These are phyloP conservation scores for Platichthys flesus DNA, from an alignment of 2,113 vertebrate species.

Conservation along the genomic window DNA sequence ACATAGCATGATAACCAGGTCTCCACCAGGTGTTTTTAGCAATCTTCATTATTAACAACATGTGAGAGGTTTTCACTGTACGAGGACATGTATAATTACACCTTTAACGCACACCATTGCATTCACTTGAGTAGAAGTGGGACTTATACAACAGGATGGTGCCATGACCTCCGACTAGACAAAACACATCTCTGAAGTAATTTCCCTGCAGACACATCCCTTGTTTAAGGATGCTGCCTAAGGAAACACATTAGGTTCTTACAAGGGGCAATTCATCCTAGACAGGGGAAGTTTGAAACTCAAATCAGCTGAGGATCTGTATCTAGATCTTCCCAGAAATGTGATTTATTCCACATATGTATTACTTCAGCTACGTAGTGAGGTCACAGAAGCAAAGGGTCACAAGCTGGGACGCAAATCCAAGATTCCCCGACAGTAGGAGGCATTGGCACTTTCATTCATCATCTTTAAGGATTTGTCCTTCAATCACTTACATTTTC, in stretches of 20 bases:
- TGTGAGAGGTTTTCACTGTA: constrained; percentile 13
- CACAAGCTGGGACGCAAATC: not conserved
- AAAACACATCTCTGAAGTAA: not conserved
- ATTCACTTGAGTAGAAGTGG: not conserved
- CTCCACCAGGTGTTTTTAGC: not conserved
- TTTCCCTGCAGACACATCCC: not conserved
- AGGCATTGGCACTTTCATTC: not conserved
- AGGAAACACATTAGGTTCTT: not conserved
- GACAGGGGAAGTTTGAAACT: not conserved
- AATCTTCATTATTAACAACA: not conserved
- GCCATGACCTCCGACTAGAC: not conserved
- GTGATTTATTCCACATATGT: not conserved
- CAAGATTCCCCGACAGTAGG: not conserved
- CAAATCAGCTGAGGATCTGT: not conserved
- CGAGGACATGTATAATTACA: not conserved
- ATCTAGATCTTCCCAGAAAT: not conserved
- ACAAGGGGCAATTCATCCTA: not conserved
- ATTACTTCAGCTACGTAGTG: not conserved
- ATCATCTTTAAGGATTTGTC: not conserved
- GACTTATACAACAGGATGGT: not conserved
- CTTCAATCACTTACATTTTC: not conserved
- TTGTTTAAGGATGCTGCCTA: not conserved
- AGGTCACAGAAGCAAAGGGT: constrained; percentile 10
- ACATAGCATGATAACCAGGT: not conserved
- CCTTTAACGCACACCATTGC: not conserved